Percentiles rank a stretch among this genome's conserved stretches.
Conservation (phyloP, 2,888 invertebrate genomes). For the Apamea anceps region DNA sequence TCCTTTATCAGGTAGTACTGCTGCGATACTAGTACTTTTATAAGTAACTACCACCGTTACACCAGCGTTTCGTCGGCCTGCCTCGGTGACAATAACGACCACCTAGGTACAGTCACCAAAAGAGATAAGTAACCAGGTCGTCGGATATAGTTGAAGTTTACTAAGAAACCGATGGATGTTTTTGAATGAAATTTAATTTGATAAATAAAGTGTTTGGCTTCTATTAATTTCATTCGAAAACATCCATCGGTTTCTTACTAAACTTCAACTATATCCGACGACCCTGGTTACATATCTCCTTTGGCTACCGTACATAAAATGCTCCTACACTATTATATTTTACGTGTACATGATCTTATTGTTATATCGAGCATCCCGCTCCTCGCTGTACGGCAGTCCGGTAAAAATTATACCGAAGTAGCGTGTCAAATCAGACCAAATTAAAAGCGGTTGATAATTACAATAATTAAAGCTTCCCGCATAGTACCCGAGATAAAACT, state of each 20-base stretch:
- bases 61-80: background rate
- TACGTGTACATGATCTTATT: background rate
- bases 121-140: no score
- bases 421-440: constrained; percentile 72
- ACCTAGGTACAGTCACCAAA: no score
- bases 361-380: background rate
- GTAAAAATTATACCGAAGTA: constrained; percentile 19
- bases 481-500: constrained; percentile 62
- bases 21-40: background rate
- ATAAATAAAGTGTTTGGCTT: no score
- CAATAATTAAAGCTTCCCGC: constrained; percentile 67
- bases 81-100: background rate
- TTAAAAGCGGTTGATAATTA: constrained; percentile 55
- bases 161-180: no score
- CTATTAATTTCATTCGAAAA: no score
- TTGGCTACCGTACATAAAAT: background rate
- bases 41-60: background rate
- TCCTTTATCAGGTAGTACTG: no score
- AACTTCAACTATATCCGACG: no score
- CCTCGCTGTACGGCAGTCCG: background rate
- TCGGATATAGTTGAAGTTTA: no score
- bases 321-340: background rate
- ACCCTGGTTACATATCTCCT: no score
- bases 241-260: no score
- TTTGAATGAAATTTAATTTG: no score